These are phyloP conservation scores for Dicaeum eximium DNA, from an alignment of 2,113 vertebrate species.

Conservation along the genomic window DNA sequence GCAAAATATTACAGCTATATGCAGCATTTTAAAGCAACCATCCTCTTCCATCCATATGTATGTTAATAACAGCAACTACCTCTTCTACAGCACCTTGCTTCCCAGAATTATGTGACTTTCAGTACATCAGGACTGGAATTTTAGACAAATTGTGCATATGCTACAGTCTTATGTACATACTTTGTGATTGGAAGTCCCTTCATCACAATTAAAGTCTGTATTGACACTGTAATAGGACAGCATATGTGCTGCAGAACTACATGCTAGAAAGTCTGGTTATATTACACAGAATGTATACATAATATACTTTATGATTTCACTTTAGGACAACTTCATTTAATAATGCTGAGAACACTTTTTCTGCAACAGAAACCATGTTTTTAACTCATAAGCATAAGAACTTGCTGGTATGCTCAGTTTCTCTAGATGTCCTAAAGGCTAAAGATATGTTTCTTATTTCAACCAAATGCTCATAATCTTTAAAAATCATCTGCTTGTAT, in stretches of 20 bases:
- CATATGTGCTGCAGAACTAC: neutral
- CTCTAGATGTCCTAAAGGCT: neutral
- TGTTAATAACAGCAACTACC: neutral
- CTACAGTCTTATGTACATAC: neutral
- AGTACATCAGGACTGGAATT: neutral
- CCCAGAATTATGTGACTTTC: neutral
- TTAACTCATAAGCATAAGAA: neutral
- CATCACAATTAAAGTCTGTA: neutral
- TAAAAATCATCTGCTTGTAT: neutral
- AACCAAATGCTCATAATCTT: neutral
- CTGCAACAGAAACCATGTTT: neutral
- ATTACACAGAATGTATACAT: neutral
- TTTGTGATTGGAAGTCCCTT: neutral
- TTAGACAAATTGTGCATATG: neutral
- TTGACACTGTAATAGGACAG: neutral
- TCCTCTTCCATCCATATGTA: neutral
- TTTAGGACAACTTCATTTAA: neutral
- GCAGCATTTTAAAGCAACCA: neutral
- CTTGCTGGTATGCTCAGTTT: neutral
- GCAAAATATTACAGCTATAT: neutral
- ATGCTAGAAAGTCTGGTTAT: neutral
- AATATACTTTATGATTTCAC: neutral
- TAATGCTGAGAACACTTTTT: neutral
- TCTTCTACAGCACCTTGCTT: neutral
- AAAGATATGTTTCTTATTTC: neutral